Conservation (phyloP, 2,113 vertebrate genomes). For the Taxidea taxus region DNA sequence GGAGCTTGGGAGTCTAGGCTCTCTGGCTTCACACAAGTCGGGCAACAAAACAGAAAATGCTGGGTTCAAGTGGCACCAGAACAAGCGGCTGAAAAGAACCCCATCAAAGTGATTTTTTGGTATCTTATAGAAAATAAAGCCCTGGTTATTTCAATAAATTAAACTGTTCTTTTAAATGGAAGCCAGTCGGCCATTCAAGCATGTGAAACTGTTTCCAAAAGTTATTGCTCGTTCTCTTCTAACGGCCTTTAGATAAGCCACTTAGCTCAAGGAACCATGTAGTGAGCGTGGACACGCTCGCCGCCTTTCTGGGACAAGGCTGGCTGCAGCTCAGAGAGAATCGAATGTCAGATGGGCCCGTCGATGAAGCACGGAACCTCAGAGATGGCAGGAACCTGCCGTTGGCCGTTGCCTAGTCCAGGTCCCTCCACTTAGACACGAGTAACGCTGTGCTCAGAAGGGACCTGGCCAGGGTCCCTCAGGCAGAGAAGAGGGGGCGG, state of each 20-base stretch:
- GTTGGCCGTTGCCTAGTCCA: neutral
- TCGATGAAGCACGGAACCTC: neutral
- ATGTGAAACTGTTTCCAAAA: constrained; percentile 51
- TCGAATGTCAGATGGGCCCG: neutral
- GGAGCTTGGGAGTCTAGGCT: neutral
- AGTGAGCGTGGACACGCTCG: neutral
- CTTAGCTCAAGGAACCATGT: constrained; percentile 59
- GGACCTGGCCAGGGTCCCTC: neutral
- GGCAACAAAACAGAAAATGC: constrained; percentile 53
- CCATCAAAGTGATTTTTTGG: constrained; percentile 55
- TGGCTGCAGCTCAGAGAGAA: neutral
- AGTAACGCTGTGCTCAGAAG: neutral
- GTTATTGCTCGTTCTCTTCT: constrained; percentile 39
- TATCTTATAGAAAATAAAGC: constrained; percentile 61
- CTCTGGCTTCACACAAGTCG: neutral
- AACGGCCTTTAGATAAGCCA: constrained; percentile 47
- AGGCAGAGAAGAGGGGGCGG: neutral
- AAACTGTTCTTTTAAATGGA: constrained; percentile 70
- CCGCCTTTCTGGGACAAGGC: constrained; percentile 15
- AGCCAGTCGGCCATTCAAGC: constrained; percentile 66
- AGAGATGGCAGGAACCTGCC: neutral
- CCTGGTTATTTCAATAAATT: constrained; percentile 70
- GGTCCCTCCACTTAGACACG: neutral
- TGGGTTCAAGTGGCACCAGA: constrained; percentile 26
- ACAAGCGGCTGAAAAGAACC: constrained; percentile 54